Evolutionary conservation across 2,113 vertebrate species (phyloP), one percentile per base, ranked within the genome.

Genomic region (Chlamydotis undulata): DNA sequence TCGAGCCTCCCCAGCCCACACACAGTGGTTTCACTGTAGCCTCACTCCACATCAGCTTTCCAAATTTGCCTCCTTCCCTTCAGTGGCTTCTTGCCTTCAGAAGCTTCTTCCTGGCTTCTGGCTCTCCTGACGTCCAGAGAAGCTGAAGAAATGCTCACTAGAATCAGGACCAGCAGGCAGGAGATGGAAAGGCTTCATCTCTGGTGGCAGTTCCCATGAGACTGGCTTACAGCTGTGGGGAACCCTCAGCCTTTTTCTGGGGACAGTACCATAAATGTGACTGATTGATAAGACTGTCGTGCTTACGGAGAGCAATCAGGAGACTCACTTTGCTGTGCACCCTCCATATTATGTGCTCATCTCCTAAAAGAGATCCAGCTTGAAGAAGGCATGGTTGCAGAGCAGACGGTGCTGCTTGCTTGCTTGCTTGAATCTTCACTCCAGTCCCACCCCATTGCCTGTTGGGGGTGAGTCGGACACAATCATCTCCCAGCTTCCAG

Each of bases 381-480:
- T 33, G 59, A 52, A 28, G 71, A 23, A 22, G 35, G 7, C 52
- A 31, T 45, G 1, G 2, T 24, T 83, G 57, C 37, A 39, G 37
- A 60, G 52, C 43, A 39, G 65, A 6, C 0, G 4, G 43, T 13
- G 24, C 45, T 65, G 65, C 50, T 78, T 39, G 24, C 71, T 78
- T 39, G 24, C 71, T 41, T 41, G 41, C 41, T 43, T 14, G 60
- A 86, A 24, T 75, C 39, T 69, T 47, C 50, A 16, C 28, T 12
- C 23, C 0, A 6, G 33, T 47, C 31, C 56, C 28, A 10, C 3
- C 21, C 31, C 90, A 9, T 7, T 28, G 7, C 52, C 35, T 33
- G 37, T 0, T 43, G 0, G 25, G 25, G 33, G 1, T 2, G 3
- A 91, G 52, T 3, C 52, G 43, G 52, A 39, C 28, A 24, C 37